Conservation (phyloP, 2,797 vertebrate species). For the Phalloptychus januarius region DNA sequence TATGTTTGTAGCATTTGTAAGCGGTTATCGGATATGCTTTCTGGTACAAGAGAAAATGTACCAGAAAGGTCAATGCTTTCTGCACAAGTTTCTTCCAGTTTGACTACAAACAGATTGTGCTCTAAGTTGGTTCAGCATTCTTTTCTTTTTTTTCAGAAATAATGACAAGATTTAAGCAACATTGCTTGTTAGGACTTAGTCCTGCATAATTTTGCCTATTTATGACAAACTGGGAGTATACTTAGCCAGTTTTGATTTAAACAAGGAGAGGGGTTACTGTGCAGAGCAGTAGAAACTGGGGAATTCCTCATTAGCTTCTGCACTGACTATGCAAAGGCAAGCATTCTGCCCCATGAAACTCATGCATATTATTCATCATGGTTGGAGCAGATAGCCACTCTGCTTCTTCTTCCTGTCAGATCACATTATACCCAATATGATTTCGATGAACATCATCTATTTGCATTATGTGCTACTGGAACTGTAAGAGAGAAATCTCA, state of each 20-base stretch:
- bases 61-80: no score
- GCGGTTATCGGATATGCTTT: neutral
- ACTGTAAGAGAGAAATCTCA: conserved; percentile 29
- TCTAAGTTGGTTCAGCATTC: neutral
- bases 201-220: neutral
- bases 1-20: neutral
- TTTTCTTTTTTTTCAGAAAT: neutral
- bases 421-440: conserved; percentile 57
- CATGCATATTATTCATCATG: conserved; percentile 59
- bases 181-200: neutral
- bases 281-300: conserved; percentile 1
- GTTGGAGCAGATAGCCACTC: conserved; percentile 54
- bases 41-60: no score
- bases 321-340: conserved; percentile 32
- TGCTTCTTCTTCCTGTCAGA: conserved; percentile 59
- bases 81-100: neutral
- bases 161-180: neutral
- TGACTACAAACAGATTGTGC: neutral
- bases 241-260: conserved; percentile 3
- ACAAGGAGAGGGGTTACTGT: conserved; percentile 3
- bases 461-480: conserved; percentile 31
- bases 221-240: neutral
- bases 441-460: conserved; percentile 50
- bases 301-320: conserved; percentile 25
- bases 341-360: conserved; percentile 11